Percentiles rank a stretch among this genome's conserved stretches.
Evolutionary conservation across 2,797 vertebrate species (phyloP).

Genomic region (Lepidocolaptes lacrymiger): DNA sequence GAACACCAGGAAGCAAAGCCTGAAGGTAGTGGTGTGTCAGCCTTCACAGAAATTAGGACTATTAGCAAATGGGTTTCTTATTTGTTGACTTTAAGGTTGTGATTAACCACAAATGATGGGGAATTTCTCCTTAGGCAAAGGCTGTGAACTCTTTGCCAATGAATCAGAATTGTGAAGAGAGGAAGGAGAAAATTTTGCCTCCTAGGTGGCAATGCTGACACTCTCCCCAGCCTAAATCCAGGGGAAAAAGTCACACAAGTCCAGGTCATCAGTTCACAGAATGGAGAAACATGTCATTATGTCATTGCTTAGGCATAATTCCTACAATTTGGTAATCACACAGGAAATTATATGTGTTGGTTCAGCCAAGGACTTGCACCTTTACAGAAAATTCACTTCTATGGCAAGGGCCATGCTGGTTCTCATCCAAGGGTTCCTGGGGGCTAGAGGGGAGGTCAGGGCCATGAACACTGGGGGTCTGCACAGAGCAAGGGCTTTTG

Average conservation of each 20-base stretch:
- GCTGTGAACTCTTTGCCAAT: neutral
- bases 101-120: neutral
- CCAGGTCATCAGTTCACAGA: neutral
- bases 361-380: neutral
- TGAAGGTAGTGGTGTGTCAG: neutral
- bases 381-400: neutral
- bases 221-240: neutral
- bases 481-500: neutral
- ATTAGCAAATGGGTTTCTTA: neutral
- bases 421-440: neutral
- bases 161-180: neutral
- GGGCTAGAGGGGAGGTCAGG: neutral
- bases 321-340: neutral
- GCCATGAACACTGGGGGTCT: neutral
- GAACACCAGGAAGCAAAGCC: neutral
- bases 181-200: neutral
- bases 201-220: neutral
- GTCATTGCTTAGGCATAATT: neutral
- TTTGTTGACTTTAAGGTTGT: neutral
- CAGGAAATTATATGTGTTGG: neutral
- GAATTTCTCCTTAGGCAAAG: neutral
- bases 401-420: neutral
- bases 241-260: neutral
- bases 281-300: fast-evolving
- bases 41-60: neutral